Evolutionary conservation across 2,113 vertebrate species (phyloP), one percentile per base, ranked within the genome.

Genomic region (Clarias batrachus): DNA sequence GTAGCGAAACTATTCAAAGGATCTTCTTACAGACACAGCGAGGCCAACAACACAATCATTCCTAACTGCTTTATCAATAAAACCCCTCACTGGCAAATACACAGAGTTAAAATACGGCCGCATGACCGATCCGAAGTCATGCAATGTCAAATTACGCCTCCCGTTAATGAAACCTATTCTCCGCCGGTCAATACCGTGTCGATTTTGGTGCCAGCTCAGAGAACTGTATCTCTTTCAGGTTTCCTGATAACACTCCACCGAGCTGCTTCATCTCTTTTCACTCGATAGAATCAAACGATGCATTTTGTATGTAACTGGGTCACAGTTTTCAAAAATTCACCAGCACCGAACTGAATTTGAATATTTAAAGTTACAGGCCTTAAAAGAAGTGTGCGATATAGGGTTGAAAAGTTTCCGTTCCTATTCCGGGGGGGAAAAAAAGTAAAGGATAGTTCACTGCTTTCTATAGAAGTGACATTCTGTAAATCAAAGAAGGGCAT

Each of bases 291-390:
- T 66, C 79, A 76, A 65, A 37, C 7, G 23, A 65, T 65, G 60
- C 37, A 82, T 63, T 82, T n/a, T 56, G 2, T 85, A 89, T 87
- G 83, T 14, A 87, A 82, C 88, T 87, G 79, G 71, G 86, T 84
- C 81, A 70, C 81, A 48, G 33, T 68, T 85, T 78, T 87, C 11
- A 87, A 78, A 85, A 85, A 62, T 66, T 21, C 19, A 84, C 37
- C 17, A 57, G 27, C 9, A 68, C 17, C 63, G 56, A 85, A 89
- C 68, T 56, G 10, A 85, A 76, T 12, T 21, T 76, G 66, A 71
- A 30, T 63, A 33, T 86, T 76, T 76, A 81, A 84, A 89, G 77
- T 48, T 80, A 48, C 33, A 80, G 66, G 6, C 52, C n/a, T 57
- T 30, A 41, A 11, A 3, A 30, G 16, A 3, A 25, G 82, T 33